Conservation (phyloP, 2,888 invertebrate genomes). For the Drosophila borealis region DNA sequence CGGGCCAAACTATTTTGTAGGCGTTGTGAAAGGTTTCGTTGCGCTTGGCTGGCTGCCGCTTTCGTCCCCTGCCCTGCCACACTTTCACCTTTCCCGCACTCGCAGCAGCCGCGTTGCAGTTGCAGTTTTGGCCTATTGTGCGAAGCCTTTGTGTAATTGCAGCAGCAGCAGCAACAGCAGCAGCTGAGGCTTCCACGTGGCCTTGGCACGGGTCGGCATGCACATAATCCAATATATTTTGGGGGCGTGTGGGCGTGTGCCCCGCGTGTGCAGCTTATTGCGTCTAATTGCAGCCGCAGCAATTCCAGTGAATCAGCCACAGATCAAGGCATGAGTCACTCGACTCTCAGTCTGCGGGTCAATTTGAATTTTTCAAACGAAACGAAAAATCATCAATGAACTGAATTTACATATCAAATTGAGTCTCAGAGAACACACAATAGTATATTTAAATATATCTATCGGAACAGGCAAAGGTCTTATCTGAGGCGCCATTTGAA, state of each 20-base stretch:
- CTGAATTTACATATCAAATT: conserved; percentile 69
- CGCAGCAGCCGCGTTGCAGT: conserved; percentile 30
- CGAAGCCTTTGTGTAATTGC: conserved; percentile 58
- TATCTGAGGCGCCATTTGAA: conserved; percentile 70
- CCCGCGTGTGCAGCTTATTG: conserved; percentile 2
- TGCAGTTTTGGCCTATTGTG: conserved; percentile 55
- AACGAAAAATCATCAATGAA: conserved; percentile 69
- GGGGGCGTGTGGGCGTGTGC: conserved; percentile 29
- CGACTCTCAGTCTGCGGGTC: conserved; percentile 14
- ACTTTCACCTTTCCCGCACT: conserved; percentile 71
- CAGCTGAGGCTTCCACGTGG: conserved; percentile 52
- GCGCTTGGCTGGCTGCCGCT: conserved; percentile 49
- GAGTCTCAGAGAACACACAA: conserved; percentile 3
- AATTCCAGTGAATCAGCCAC: conserved; percentile 52
- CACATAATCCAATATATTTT: conserved; percentile 44
- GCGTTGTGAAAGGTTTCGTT: conserved; percentile 62
- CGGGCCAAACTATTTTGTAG: conserved; percentile 45
- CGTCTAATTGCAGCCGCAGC: conserved; percentile 52
- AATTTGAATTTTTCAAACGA: conserved; percentile 50
- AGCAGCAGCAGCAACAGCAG: conserved; percentile 30
- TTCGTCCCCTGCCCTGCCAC: conserved; percentile 44
- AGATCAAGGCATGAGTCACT: conserved; percentile 43
- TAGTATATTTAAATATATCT: neutral
- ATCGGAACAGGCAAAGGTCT: conserved; percentile 19
- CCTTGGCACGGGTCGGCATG: conserved; percentile 62